Conservation (phyloP, 92 coral and sea anemone species). For the Pocillopora meandrina region DNA sequence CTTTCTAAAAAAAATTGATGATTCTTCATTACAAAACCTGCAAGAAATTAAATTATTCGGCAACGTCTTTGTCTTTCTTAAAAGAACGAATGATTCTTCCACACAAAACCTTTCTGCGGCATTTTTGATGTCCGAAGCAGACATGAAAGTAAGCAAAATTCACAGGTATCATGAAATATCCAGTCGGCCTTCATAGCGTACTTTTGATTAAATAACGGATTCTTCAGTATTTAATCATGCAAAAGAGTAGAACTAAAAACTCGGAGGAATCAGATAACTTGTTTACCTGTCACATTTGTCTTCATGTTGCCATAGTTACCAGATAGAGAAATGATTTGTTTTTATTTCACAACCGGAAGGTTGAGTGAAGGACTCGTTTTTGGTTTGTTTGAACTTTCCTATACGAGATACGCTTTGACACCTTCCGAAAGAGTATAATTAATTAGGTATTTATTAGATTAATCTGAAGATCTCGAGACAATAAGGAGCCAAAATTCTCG, state of each 20-base stretch:
- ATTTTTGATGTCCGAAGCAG: background rate
- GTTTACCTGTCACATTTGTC: background rate
- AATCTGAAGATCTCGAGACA: constrained; percentile 33
- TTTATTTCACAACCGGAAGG: constrained; percentile 4
- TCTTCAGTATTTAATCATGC: background rate
- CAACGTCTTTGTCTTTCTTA: too few relatives aligned
- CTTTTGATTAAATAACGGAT: background rate
- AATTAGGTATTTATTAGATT: constrained; percentile 46
- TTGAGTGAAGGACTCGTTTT: background rate
- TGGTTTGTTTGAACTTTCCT: background rate
- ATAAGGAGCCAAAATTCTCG: constrained; percentile 39
- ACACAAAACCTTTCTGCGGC: too few relatives aligned
- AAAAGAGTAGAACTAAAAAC: background rate
- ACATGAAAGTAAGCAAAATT: background rate
- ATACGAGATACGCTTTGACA: constrained; percentile 29
- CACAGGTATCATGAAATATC: background rate
- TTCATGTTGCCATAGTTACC: constrained; percentile 2
- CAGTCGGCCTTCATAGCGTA: background rate
- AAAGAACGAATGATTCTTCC: too few relatives aligned
- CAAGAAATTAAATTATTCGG: too few relatives aligned
- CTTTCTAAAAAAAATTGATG: too few relatives aligned
- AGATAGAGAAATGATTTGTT: background rate
- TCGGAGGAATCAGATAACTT: background rate
- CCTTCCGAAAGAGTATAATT: constrained; percentile 31
- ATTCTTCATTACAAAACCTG: too few relatives aligned